Evolutionary conservation across 2,113 vertebrate genomes (phyloP).

Genomic region (Daboia siamensis): DNA sequence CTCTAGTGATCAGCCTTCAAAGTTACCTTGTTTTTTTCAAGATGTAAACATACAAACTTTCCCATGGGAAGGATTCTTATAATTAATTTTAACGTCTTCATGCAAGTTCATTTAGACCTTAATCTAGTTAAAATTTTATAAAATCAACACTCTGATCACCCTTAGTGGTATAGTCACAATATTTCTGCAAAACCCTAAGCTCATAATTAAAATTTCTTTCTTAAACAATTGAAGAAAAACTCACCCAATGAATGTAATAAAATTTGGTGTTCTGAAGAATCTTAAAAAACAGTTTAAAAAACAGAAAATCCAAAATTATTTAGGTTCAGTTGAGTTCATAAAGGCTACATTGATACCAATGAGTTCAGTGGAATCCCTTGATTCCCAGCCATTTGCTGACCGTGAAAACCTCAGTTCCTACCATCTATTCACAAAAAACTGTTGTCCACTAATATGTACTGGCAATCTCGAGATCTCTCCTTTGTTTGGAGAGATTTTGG

Average conservation of each 20-base stretch:
- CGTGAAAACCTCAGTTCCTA: neutral
- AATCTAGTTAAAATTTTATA: neutral
- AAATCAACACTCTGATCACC: neutral
- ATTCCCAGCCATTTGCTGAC: neutral
- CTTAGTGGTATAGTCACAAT: neutral
- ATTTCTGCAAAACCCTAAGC: neutral
- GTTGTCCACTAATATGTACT: neutral
- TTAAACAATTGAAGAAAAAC: neutral
- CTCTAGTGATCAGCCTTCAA: neutral
- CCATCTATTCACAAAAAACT: neutral
- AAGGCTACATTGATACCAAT: neutral
- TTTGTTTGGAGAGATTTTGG: neutral
- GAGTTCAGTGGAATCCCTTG: neutral
- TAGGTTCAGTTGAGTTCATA: neutral
- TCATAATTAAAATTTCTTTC: neutral
- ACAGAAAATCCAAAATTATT: neutral
- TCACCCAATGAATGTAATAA: neutral
- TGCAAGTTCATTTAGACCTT: neutral
- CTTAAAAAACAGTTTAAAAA: neutral
- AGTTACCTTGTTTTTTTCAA: neutral
- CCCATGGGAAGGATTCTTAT: neutral
- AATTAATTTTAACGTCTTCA: neutral
- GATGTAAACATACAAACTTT: neutral
- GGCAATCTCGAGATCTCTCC: neutral
- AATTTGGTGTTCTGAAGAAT: neutral